A percentile compares a stretch with the other conserved stretches of the same genome.
Evolutionary conservation across 30 jellyfish, hydroid and myxozoan genomes (phyloP).

Genomic region (Turritopsis dohrnii): DNA sequence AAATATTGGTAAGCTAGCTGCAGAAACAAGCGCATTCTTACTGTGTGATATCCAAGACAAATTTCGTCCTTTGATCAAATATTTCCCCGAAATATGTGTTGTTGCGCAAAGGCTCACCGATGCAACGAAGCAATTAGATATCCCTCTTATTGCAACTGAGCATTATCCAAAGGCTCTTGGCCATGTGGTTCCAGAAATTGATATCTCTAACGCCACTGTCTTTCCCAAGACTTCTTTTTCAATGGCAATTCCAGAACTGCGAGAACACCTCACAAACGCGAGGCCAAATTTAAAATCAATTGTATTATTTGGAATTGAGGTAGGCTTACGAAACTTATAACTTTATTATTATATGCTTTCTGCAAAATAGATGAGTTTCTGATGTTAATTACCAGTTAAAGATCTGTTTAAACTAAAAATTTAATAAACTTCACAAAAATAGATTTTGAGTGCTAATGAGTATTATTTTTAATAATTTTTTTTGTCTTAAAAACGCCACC

Average conservation of each 20-base stretch:
- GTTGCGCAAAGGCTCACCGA: conserved; percentile 70
- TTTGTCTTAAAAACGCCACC: no score
- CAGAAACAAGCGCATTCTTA: conserved; percentile 71
- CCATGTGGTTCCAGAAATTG: conserved; percentile 69
- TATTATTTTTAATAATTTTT: no score
- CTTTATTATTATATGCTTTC: neutral
- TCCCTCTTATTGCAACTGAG: conserved; percentile 91
- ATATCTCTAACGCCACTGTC: conserved; percentile 47
- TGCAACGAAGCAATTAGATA: conserved; percentile 60
- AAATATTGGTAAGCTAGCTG: conserved; percentile 58
- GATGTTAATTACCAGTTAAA: no score
- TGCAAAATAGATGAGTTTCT: no score
- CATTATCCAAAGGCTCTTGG: conserved; percentile 97
- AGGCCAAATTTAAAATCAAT: conserved; percentile 47
- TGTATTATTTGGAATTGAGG: conserved; percentile 93
- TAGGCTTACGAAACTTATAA: neutral
- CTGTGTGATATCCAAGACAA: conserved; percentile 92
- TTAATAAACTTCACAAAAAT: no score
- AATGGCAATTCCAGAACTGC: conserved; percentile 74
- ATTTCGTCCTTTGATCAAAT: conserved; percentile 65
- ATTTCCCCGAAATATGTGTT: conserved; percentile 58
- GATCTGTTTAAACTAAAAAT: no score
- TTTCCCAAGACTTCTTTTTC: conserved; percentile 87
- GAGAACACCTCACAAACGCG: conserved; percentile 32
- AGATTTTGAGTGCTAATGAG: no score